A percentile compares a stretch with the other conserved stretches of the same genome.
phyloP scores from a whole-genome alignment of 2,888 invertebrate genomes.

The Oscheius myriophilus region DNA sequence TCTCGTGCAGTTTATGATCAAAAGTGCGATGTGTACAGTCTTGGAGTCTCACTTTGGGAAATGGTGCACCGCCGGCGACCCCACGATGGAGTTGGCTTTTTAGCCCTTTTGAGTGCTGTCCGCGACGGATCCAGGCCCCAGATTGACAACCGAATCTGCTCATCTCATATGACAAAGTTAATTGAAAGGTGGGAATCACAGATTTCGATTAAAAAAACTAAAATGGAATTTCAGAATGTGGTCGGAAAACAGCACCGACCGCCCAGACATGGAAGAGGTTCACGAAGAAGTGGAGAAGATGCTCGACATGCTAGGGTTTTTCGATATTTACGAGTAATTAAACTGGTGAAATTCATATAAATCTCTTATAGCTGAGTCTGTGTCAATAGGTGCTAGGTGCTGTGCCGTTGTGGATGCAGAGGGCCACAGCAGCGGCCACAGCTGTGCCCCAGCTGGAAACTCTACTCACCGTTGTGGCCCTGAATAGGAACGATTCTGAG shows the following conservation, averaged over 20 bases:
- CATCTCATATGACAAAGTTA: background rate
- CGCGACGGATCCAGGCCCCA: background rate
- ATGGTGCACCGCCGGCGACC: slow-evolving; percentile 23
- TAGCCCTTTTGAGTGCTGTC: slow-evolving; percentile 21
- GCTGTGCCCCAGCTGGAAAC: no score
- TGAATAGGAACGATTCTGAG: no score
- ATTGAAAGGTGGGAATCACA: slow-evolving; percentile 3
- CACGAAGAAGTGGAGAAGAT: background rate
- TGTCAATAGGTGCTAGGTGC: no score
- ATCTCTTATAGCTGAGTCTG: no score
- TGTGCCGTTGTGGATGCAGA: no score
- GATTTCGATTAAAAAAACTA: background rate
- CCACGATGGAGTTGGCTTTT: slow-evolving; percentile 18
- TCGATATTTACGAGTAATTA: slow-evolving; percentile 12
- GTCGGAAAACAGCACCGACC: slow-evolving; percentile 2
- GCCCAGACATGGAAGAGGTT: slow-evolving; percentile 24
- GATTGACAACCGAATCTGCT: background rate
- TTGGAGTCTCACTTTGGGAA: slow-evolving; percentile 18
- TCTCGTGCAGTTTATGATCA: slow-evolving; percentile 4
- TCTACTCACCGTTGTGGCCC: no score
- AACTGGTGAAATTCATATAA: no score
- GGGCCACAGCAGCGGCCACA: no score
- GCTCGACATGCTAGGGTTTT: slow-evolving; percentile 13
- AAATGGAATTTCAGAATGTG: slow-evolving; percentile 15
- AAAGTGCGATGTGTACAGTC: slow-evolving; percentile 18